A percentile compares a stretch with the other conserved stretches of the same genome.
Evolutionary conservation across 2,113 vertebrate genomes (phyloP).

Genomic region (Syngnathus scovelli): DNA sequence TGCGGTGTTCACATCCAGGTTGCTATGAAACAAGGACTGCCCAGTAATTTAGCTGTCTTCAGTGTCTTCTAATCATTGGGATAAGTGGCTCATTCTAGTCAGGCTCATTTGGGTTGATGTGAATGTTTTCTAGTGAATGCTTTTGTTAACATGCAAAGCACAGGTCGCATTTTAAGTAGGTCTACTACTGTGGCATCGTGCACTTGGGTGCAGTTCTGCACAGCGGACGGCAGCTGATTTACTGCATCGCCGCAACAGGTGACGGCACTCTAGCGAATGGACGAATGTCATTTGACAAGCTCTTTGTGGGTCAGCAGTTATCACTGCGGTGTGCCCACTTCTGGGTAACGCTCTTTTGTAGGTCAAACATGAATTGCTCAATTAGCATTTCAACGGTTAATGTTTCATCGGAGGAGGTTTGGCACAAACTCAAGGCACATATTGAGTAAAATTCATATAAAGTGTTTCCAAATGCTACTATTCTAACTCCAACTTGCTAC

Average conservation of each 20-base stretch:
- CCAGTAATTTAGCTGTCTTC: slow-evolving; percentile 73
- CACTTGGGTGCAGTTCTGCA: too few relatives aligned
- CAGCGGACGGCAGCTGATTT: background rate
- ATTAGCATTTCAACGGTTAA: background rate
- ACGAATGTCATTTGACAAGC: background rate
- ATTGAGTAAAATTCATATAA: background rate
- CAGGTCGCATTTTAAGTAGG: background rate
- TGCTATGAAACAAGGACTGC: slow-evolving; percentile 72
- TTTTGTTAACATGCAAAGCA: background rate
- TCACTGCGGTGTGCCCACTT: too few relatives aligned
- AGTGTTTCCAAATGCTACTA: too few relatives aligned
- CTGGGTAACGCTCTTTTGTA: background rate
- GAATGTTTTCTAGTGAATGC: slow-evolving; percentile 4
- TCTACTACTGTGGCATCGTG: background rate
- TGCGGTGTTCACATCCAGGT: slow-evolving; percentile 57
- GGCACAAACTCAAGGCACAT: background rate
- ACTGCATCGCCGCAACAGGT: background rate
- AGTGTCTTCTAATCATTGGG: slow-evolving; percentile 66
- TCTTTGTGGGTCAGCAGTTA: background rate
- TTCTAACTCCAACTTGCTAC: too few relatives aligned
- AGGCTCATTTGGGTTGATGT: background rate
- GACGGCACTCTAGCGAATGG: background rate
- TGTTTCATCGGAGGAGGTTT: background rate
- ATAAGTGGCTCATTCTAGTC: slow-evolving; percentile 29
- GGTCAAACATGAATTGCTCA: background rate